phyloP scores from a whole-genome alignment of 2,888 invertebrate genomes.

The Anarsia innoxiella region DNA sequence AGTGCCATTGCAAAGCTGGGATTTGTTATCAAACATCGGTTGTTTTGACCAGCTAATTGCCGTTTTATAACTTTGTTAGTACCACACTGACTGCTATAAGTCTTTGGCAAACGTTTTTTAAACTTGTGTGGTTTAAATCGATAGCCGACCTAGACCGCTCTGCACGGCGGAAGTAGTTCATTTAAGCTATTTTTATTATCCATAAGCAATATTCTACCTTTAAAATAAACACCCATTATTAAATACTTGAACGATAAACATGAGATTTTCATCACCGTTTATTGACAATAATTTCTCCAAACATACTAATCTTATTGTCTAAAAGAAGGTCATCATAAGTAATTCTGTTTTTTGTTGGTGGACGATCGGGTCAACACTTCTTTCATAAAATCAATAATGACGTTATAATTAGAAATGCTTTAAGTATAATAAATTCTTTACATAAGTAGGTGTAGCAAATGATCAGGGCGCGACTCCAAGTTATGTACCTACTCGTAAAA shows the following conservation, averaged over 20 bases:
- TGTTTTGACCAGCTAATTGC: conserved; percentile 48
- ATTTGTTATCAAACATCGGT: conserved; percentile 36
- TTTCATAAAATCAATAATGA: no score
- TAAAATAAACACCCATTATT: background rate
- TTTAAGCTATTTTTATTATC: conserved; percentile 23
- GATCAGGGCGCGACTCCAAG: no score
- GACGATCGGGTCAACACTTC: no score
- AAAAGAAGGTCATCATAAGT: no score
- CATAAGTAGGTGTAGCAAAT: no score
- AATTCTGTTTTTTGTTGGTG: no score
- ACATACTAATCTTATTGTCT: no score
- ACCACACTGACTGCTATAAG: conserved; percentile 19
- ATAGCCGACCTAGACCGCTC: conserved; percentile 17
- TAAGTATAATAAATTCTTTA: no score
- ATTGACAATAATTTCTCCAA: no score
- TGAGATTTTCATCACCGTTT: no score
- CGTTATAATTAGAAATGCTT: no score
- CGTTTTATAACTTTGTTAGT: conserved; percentile 51
- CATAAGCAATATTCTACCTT: conserved; percentile 17
- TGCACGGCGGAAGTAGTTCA: conserved; percentile 17
- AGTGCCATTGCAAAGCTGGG: conserved; percentile 12
- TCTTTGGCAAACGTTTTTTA: conserved; percentile 15
- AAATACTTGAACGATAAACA: background rate
- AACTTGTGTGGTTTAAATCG: conserved; percentile 21
- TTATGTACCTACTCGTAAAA: no score